Base-by-base conservation (phyloP, 2,113 vertebrate species). In the Nematolebias whitei region DNA sequence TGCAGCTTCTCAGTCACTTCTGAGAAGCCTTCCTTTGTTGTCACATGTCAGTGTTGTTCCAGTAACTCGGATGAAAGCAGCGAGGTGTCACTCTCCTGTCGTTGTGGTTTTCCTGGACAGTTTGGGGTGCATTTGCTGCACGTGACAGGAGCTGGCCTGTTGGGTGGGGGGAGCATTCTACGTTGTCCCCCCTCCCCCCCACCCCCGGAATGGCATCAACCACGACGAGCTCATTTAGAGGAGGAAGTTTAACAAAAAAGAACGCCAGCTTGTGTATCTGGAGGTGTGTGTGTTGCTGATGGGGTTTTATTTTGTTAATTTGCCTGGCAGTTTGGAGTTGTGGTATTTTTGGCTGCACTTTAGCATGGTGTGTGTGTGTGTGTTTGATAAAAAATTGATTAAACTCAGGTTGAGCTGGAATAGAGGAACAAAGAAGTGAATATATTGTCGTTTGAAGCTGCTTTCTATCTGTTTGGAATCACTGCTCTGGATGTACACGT, bases 101-200 rank as follows among this genome's bases (percentile, higher is more conserved):
- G 66, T 80, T 92, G 73, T 91, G 86, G 83, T 89, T 85, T 82
- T 88, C 77, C 80, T 80, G 87, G 78, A 88, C 90, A 92, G 92
- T 79, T 78, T 93, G 87, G 89, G 88, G 87, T 93, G 92, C 84
- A 92, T 93, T 86, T 93, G 92, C 91, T 93, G 92, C 84, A 91
- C 90, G 70, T 93, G 91, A 93, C 88, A 77, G 55, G 59, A 69
- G 80, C 84, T 85, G 74, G 15, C 66, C 85, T 86, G 90, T 85
- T 85, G 75, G 60, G 80, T 16, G 66, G 80, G 87, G 68, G 80
- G 39, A 35, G 24, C 51, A 58, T 78, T 64, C 32, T 35, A 5
- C 32, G 7, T 29, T 29, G n/a, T n/a, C 26, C 7, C 32, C 5
- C 32, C 66, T 43, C 64, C 38, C 71, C 58, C 64, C 74, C 75